phyloP scores from a whole-genome alignment of 2,113 vertebrate genomes.

The Noturus placidus region DNA sequence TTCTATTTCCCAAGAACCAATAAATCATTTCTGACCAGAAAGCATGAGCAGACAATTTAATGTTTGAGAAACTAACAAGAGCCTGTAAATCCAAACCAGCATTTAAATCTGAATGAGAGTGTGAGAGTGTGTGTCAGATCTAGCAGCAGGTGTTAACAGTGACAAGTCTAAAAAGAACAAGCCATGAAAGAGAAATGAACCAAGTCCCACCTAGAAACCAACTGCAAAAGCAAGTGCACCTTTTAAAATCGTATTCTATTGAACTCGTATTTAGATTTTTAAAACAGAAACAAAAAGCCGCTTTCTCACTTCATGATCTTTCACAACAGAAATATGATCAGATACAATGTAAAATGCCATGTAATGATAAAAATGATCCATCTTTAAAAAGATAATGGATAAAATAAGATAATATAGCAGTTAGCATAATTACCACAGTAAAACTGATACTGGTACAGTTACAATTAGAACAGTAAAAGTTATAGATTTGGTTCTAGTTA shows the following conservation, averaged over 20 bases:
- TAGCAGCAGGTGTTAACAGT: conserved; percentile 27
- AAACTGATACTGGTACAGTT: not conserved
- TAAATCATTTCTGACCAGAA: not conserved
- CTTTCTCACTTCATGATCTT: not conserved
- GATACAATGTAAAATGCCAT: not conserved
- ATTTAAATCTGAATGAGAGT: conserved; percentile 26
- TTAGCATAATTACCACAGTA: not conserved
- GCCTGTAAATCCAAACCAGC: not conserved
- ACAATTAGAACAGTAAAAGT: not conserved
- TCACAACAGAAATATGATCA: not conserved
- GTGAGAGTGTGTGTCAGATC: not conserved
- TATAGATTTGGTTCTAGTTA: not conserved
- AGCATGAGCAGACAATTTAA: not conserved
- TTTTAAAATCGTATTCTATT: not conserved
- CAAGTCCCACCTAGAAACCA: conserved; percentile 48
- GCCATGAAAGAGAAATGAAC: conserved; percentile 12
- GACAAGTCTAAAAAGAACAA: not conserved
- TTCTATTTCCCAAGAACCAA: not conserved
- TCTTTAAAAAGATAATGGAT: not conserved
- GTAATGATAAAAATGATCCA: not conserved
- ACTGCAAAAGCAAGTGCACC: not conserved
- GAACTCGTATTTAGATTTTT: not conserved
- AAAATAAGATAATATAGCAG: not conserved
- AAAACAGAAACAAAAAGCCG: not conserved
- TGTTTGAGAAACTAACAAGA: not conserved